Conservation (phyloP, 2,113 vertebrate species). For the Puma concolor region DNA sequence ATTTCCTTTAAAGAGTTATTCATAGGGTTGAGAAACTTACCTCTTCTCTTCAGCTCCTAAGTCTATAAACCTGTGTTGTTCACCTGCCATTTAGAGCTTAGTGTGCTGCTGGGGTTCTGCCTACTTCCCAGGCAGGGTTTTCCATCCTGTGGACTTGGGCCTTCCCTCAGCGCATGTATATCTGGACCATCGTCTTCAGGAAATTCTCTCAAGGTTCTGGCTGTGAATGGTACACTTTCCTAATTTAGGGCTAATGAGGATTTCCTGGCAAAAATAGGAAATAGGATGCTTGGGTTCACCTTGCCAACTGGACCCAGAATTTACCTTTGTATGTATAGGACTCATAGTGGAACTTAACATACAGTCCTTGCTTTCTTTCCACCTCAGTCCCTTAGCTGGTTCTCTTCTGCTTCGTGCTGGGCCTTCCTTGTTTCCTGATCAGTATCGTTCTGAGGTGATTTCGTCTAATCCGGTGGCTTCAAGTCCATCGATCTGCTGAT, state of each 20-base stretch:
- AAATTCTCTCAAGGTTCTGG: not conserved
- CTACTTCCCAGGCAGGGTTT: not conserved
- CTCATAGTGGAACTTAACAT: not conserved
- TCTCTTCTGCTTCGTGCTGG: not conserved
- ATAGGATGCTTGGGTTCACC: not conserved
- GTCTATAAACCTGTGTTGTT: not conserved
- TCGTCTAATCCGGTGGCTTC: not conserved
- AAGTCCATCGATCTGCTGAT: not conserved
- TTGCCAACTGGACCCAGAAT: not conserved
- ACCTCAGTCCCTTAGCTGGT: not conserved
- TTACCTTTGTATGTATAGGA: not conserved
- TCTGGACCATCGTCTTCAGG: not conserved
- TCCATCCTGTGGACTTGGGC: not conserved
- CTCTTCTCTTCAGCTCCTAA: not conserved
- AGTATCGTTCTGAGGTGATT: not conserved
- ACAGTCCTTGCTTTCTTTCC: not conserved
- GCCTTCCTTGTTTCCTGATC: not conserved
- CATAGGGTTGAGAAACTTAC: not conserved
- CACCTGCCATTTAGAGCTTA: not conserved
- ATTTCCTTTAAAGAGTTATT: not conserved
- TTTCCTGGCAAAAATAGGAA: not conserved
- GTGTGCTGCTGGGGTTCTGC: not conserved
- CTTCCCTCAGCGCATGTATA: not conserved
- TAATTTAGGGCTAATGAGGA: not conserved
- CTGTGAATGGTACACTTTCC: not conserved